phyloP scores from a whole-genome alignment of 2,797 vertebrate genomes.

The Hephaestus fuliginosus region DNA sequence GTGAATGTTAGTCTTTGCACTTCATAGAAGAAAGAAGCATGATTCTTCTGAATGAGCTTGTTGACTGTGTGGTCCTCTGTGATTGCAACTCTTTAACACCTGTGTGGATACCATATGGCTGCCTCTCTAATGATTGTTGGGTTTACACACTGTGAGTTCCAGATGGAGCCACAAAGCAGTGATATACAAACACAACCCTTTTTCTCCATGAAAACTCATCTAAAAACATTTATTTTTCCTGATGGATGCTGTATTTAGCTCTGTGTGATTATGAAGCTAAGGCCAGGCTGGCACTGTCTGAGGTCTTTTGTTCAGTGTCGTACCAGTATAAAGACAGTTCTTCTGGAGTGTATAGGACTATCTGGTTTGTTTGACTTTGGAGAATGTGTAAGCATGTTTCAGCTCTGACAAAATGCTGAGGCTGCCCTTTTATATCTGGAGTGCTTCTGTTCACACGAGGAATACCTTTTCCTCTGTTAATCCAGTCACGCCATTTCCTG shows the following conservation, averaged over 20 bases:
- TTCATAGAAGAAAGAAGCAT: background rate
- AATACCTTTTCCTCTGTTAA: background rate
- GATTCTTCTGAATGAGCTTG: conserved; percentile 26
- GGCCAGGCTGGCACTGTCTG: background rate
- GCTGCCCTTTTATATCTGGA: background rate
- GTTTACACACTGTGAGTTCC: conserved; percentile 8
- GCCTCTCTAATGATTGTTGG: conserved; percentile 26
- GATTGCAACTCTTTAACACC: conserved; percentile 50
- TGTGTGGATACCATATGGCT: conserved; percentile 59
- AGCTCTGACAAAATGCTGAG: background rate
- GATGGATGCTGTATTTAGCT: background rate
- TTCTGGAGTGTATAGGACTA: background rate
- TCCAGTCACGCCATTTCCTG: background rate
- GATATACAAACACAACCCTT: background rate
- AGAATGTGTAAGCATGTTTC: background rate
- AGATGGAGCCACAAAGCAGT: conserved; percentile 26
- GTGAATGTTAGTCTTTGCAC: conserved; percentile 22
- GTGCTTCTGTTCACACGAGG: background rate
- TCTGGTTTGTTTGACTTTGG: background rate
- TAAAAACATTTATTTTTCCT: background rate
- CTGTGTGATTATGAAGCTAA: conserved; percentile 5
- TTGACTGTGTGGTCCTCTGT: conserved; percentile 58
- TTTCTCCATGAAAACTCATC: background rate
- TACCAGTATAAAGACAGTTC: background rate
- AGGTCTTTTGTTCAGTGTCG: conserved; percentile 13